phyloP scores from a whole-genome alignment of 2,888 invertebrate species.

The Tiliacea citrago region DNA sequence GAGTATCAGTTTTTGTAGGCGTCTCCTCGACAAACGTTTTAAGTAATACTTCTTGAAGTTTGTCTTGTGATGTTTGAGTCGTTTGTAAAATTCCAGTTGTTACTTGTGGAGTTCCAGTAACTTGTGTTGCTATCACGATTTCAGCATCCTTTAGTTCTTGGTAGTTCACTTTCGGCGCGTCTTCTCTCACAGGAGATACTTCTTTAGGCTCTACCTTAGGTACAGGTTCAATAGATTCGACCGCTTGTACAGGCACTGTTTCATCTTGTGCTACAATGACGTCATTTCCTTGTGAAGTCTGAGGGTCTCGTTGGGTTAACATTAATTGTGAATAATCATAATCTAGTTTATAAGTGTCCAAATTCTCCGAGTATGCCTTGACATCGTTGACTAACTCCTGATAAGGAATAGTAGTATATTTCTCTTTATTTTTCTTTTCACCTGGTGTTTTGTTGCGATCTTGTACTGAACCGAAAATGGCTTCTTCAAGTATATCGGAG shows the following conservation, averaged over 20 bases:
- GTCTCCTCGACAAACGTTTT: slow-evolving; percentile 18
- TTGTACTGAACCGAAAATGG: slow-evolving; percentile 92
- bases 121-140: slow-evolving; percentile 4
- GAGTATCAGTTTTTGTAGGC: slow-evolving; percentile 15
- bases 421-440: slow-evolving; percentile 63
- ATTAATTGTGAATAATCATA: slow-evolving; percentile 79
- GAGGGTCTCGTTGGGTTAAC: slow-evolving; percentile 61
- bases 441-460: slow-evolving; percentile 80
- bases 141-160: slow-evolving; percentile 38
- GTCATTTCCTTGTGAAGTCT: slow-evolving; percentile 25
- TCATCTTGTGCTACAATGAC: neutral
- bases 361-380: slow-evolving; percentile 81
- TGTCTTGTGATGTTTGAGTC: neutral
- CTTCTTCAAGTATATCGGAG: slow-evolving; percentile 85
- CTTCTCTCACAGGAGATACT: neutral
- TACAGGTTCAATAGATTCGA: slow-evolving; percentile 14
- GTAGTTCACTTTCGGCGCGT: slow-evolving; percentile 7
- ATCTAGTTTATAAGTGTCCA: slow-evolving; percentile 79
- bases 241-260: neutral
- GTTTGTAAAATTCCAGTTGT: neutral
- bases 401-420: slow-evolving; percentile 75
- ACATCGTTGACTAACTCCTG: slow-evolving; percentile 80
- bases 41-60: slow-evolving; percentile 21
- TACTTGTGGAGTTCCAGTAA: neutral
- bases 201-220: slow-evolving; percentile 10